Percentiles rank a stretch among this genome's conserved stretches.
Conservation (phyloP, 2,797 vertebrate species). For the Dicrostonyx torquatus region DNA sequence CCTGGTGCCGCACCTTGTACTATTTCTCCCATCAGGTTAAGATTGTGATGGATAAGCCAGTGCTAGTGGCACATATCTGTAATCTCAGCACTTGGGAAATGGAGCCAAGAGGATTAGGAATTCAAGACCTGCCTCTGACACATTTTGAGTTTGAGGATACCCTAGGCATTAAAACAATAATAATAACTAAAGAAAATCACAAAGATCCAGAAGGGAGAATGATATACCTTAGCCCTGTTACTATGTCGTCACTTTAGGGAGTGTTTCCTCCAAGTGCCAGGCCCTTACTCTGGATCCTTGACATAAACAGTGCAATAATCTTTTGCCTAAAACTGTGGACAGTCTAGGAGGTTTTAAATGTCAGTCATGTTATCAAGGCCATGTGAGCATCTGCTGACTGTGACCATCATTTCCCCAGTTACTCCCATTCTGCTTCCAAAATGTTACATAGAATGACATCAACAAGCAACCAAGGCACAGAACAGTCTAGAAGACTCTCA, state of each 20-base stretch:
- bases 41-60: background rate
- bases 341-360: background rate
- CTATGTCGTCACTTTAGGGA: background rate
- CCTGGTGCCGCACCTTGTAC: background rate
- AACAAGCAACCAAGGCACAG: background rate
- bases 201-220: background rate
- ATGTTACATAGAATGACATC: background rate
- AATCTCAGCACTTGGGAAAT: background rate
- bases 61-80: no score
- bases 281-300: background rate
- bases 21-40: background rate
- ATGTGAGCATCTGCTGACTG: background rate
- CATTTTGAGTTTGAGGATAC: background rate
- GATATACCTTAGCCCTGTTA: background rate
- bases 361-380: background rate
- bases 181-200: background rate
- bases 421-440: background rate
- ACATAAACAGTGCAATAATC: conserved; percentile 31
- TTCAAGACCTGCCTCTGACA: background rate
- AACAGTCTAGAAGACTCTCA: background rate
- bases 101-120: background rate
- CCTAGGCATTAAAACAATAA: background rate
- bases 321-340: background rate
- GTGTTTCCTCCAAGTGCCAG: background rate
- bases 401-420: background rate